These are phyloP conservation scores for Cyrtonyx montezumae DNA, from an alignment of 2,113 vertebrate species.

Conservation along the genomic window DNA sequence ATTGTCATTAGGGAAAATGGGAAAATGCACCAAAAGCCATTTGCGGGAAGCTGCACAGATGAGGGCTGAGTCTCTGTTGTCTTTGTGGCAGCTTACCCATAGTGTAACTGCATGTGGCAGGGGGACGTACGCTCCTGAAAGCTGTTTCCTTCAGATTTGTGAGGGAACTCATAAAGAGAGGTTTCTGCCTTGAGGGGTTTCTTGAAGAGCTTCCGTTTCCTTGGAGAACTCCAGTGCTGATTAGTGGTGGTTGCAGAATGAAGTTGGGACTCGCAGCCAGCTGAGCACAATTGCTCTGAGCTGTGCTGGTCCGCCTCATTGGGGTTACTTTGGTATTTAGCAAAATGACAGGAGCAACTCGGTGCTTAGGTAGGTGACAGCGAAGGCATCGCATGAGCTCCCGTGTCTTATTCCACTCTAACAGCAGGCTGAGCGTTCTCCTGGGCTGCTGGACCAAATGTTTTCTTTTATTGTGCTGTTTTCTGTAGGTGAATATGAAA, in stretches of 20 bases:
- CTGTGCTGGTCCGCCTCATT: neutral
- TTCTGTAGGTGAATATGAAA: constrained; percentile 78
- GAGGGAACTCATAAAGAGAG: neutral
- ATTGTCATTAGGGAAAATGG: constrained; percentile 17
- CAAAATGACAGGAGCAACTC: neutral
- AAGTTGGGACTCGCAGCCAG: neutral
- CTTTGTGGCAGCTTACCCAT: neutral
- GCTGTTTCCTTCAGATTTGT: neutral
- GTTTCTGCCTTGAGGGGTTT: neutral
- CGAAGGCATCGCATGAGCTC: constrained; percentile 7
- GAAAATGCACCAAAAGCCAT: neutral
- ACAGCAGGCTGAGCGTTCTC: constrained; percentile 68
- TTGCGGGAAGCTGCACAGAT: neutral
- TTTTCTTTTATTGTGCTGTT: constrained; percentile 74
- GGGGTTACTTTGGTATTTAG: neutral
- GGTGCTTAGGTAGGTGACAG: neutral
- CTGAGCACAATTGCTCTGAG: neutral
- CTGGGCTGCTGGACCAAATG: constrained; percentile 68
- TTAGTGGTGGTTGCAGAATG: neutral
- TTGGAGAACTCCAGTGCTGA: neutral
- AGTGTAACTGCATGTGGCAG: neutral
- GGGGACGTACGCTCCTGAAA: accelerated
- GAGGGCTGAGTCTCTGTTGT: neutral
- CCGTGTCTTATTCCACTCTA: constrained; percentile 52
- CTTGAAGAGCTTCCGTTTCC: accelerated